Percentiles rank a stretch among this genome's conserved stretches.
Evolutionary conservation across 1,140 invertebrate genomes (phyloP).

Genomic region (Aphelenchoides avenae): DNA sequence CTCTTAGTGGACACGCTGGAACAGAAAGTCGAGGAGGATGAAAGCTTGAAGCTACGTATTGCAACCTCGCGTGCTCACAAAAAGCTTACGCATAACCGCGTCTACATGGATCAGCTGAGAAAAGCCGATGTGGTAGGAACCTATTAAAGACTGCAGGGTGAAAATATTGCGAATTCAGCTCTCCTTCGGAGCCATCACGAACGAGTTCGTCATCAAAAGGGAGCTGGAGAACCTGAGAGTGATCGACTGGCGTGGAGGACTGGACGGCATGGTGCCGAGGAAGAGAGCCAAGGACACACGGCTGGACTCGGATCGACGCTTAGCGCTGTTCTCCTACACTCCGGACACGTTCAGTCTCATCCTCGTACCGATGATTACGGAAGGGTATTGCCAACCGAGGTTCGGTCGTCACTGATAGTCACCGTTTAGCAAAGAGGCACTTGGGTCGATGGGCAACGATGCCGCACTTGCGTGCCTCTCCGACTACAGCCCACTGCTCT

Average conservation of each 20-base stretch:
- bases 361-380: slow-evolving; percentile 88
- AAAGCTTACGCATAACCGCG: slow-evolving; percentile 70
- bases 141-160: not conserved
- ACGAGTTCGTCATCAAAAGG: slow-evolving; percentile 52
- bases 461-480: slow-evolving; percentile 92
- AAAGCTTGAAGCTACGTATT: slow-evolving; percentile 83
- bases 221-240: slow-evolving; percentile 41
- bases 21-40: slow-evolving; percentile 85
- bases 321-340: slow-evolving; percentile 87
- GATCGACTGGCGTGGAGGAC: slow-evolving; percentile 35
- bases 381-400: slow-evolving; percentile 68
- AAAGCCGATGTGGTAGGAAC: slow-evolving; percentile 53
- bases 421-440: slow-evolving; percentile 80
- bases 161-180: slow-evolving; percentile 40
- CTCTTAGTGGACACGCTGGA: slow-evolving; percentile 88
- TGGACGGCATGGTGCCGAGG: slow-evolving; percentile 57
- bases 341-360: slow-evolving; percentile 90
- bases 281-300: slow-evolving; percentile 46
- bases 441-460: slow-evolving; percentile 99
- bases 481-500: slow-evolving; percentile 83
- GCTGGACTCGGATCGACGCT: slow-evolving; percentile 74
- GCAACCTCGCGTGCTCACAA: slow-evolving; percentile 79
- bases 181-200: slow-evolving; percentile 54
- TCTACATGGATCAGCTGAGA: slow-evolving; percentile 73
- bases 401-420: not conserved